phyloP scores from a whole-genome alignment of 2,797 vertebrate genomes.

The Anas georgica region DNA sequence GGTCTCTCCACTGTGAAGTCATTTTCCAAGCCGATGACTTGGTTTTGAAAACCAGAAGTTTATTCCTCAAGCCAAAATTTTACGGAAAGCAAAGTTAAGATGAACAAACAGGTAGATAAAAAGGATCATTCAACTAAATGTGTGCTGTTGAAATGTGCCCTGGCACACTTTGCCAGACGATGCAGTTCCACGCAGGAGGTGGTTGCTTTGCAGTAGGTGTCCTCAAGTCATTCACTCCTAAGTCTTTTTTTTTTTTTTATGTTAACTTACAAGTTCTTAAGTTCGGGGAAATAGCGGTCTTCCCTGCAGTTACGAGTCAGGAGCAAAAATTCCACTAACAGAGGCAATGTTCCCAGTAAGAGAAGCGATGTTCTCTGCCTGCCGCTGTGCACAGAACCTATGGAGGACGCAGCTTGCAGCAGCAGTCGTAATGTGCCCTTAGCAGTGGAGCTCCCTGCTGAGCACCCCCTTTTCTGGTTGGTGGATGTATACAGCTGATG shows the following conservation, averaged over 20 bases:
- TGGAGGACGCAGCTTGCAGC: not conserved
- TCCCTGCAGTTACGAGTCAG: not conserved
- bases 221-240: not conserved
- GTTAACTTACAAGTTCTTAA: not conserved
- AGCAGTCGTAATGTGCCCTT: not conserved
- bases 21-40: not conserved
- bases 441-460: not conserved
- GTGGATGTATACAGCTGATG: not conserved
- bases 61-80: not conserved
- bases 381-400: not conserved
- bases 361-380: not conserved
- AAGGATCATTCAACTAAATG: not conserved
- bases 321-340: not conserved
- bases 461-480: not conserved
- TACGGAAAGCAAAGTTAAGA: not conserved
- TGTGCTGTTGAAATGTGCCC: not conserved
- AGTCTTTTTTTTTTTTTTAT: not conserved
- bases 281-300: not conserved
- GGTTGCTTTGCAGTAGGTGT: not conserved
- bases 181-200: rapidly evolving
- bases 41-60: not conserved
- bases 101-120: not conserved
- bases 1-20: not conserved
- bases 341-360: not conserved
- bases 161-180: not conserved